Percentiles rank a stretch among this genome's conserved stretches.
Evolutionary conservation across 2,113 vertebrate species (phyloP).

Genomic region (Loxodonta africana): DNA sequence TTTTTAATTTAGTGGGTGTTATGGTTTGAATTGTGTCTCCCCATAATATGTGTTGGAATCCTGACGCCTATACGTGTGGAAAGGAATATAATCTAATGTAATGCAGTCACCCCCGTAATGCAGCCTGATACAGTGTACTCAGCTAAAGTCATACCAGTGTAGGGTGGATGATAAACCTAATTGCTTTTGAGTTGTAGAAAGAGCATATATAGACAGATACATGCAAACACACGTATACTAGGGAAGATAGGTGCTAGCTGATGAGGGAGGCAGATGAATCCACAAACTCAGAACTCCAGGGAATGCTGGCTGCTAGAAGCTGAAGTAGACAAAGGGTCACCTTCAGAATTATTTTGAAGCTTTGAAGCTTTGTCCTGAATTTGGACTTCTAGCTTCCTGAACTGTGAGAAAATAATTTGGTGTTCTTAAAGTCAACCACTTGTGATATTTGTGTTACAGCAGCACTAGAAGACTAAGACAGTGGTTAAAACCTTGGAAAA

Average conservation of each 20-base stretch:
- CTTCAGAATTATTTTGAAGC: no score
- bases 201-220: background rate
- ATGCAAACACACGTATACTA: background rate
- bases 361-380: background rate
- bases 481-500: constrained; percentile 26
- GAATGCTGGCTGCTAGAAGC: background rate
- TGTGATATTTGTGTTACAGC: background rate
- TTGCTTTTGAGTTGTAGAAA: background rate
- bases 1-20: background rate
- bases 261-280: background rate
- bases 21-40: background rate
- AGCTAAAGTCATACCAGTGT: background rate
- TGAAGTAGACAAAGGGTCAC: background rate
- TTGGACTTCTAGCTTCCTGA: no score
- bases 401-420: background rate
- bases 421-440: background rate
- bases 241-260: background rate
- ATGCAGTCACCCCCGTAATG: background rate
- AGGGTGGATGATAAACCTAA: background rate
- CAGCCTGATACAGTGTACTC: background rate
- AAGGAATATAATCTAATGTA: background rate
- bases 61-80: background rate
- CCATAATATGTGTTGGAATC: background rate
- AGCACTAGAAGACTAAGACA: background rate
- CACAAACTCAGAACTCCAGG: background rate